These are phyloP conservation scores for Leptopilina drosophilae DNA, from an alignment of 2,888 invertebrate genomes.

Conservation along the genomic window DNA sequence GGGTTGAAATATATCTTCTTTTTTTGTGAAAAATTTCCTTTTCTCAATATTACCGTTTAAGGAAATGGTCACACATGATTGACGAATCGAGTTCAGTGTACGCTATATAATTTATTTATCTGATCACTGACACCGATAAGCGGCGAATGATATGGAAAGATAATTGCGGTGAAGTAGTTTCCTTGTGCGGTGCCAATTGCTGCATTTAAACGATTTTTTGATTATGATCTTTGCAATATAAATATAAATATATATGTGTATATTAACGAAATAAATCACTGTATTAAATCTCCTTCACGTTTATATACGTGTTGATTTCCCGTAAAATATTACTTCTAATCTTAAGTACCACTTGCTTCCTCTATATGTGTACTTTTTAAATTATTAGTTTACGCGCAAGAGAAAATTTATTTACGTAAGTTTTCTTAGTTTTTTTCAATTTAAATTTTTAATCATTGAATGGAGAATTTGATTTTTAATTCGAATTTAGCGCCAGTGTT, in stretches of 20 bases:
- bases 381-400: background rate
- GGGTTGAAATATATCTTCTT: too few species aligned
- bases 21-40: background rate
- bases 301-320: background rate
- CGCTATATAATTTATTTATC: slow-evolving; percentile 15
- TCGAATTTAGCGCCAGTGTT: too few species aligned
- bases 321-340: background rate
- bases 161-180: slow-evolving; percentile 6
- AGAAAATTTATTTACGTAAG: too few species aligned
- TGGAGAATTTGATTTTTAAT: too few species aligned
- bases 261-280: background rate
- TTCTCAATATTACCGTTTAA: background rate
- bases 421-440: too few species aligned
- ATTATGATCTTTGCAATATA: background rate
- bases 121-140: slow-evolving; percentile 9
- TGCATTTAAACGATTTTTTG: slow-evolving; percentile 1
- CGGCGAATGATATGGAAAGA: slow-evolving; percentile 12
- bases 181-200: background rate
- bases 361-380: background rate
- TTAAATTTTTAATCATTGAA: too few species aligned
- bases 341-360: background rate
- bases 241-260: background rate
- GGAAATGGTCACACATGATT: slow-evolving; percentile 19
- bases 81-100: slow-evolving; percentile 10
- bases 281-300: background rate